A percentile compares a stretch with the other conserved stretches of the same genome.
These are phyloP conservation scores for Acipenser transmontanus DNA, from an alignment of 2,797 vertebrate species.

Conservation along the genomic window DNA sequence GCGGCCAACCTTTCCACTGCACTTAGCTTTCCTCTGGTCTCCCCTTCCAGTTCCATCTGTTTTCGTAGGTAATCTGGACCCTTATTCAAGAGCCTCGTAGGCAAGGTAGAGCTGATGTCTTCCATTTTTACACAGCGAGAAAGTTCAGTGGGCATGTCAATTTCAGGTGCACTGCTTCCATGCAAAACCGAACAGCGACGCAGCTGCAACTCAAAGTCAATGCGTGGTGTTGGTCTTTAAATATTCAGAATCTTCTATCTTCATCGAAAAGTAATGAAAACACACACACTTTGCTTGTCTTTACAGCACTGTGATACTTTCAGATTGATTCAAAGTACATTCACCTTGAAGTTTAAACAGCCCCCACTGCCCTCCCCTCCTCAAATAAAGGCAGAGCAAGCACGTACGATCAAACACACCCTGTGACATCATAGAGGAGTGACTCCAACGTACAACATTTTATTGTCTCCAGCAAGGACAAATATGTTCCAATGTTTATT, in stretches of 20 bases:
- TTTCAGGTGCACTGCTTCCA: no score
- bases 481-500: constrained; percentile 7
- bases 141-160: no score
- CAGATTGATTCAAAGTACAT: constrained; percentile 27
- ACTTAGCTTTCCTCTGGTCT: constrained; percentile 57
- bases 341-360: constrained; percentile 50
- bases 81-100: constrained; percentile 67
- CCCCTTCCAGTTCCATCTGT: constrained; percentile 62
- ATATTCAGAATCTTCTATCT: no score
- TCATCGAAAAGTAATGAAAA: no score
- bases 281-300: no score
- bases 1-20: constrained; percentile 88
- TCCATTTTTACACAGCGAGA: constrained; percentile 54
- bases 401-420: constrained; percentile 57
- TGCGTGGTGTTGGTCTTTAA: no score
- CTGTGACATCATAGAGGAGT: constrained; percentile 43
- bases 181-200: not conserved
- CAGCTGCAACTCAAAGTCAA: not conserved
- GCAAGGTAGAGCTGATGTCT: constrained; percentile 35
- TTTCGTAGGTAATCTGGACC: constrained; percentile 74
- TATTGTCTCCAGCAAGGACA: constrained; percentile 16
- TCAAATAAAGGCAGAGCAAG: constrained; percentile 30
- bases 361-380: constrained; percentile 42
- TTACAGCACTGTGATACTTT: no score
- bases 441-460: constrained; percentile 35